Base-by-base conservation (phyloP, 2,797 vertebrate species). In the Acomys russatus region DNA sequence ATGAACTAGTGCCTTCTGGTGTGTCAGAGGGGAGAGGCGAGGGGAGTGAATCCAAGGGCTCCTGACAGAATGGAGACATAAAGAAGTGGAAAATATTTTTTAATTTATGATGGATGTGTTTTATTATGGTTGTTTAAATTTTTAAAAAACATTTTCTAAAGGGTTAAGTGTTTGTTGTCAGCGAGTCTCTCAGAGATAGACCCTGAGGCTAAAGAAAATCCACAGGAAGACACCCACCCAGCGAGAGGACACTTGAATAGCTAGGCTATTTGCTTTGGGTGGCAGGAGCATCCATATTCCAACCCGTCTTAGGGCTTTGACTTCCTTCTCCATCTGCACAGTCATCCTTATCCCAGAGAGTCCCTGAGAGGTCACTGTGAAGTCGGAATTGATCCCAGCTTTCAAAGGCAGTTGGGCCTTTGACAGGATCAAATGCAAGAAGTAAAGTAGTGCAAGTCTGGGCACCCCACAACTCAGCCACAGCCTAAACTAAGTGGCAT, bases 301-400 rank as follows among this genome's bases (percentile, higher is more conserved):
- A 8, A 10, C 44, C 56, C 74, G 56, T 68, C 85, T 73, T 2
- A 7, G 33, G 56, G 61, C 59, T 64, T 59, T 68, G 25, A 70
- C 83, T 92, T 87, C 79, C 82, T 1, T 84, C 85, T 56, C 85
- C 68, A 25, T 88, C 71, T 95, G 66, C 59, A 59, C 63, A 7
- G 89, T 79, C 94, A 83, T 77, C 63, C 35, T 38, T 28, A 44
- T 30, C 63, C 66, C 51, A 25, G n/a, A 80, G 61, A 49, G 28
- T 87, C 92, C 35, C 92, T 6, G 59, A 88, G 80, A 83, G 91
- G 93, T 90, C 95, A 68, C 77, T 51, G 88, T 93, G 94, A 83
- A 82, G 88, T n/a, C 91, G 88, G 91, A 94, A 87, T 59, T 64
- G 95, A 91, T 49, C 83, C 83, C 82, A 76, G 66, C 82, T 88